Evolutionary conservation across 92 coral and sea anemone genomes (phyloP).

Genomic region (Isaurus tuberculatus): DNA sequence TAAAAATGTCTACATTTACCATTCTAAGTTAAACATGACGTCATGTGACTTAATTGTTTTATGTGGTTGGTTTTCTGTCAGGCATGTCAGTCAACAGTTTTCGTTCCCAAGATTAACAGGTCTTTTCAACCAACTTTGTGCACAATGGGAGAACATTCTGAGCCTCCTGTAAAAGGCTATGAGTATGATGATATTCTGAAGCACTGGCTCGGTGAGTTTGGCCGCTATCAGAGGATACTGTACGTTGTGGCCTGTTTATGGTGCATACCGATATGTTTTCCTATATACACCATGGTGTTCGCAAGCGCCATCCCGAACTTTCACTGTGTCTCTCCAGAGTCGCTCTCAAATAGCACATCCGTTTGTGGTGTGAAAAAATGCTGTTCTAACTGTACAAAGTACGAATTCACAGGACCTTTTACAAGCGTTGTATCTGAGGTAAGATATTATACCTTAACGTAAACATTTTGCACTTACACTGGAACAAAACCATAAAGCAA

Average conservation of each 20-base stretch:
- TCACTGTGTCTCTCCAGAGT: constrained; percentile 21
- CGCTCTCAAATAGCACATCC: not conserved
- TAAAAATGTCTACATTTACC: too few species aligned
- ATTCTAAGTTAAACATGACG: constrained; percentile 1
- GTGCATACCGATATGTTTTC: constrained; percentile 41
- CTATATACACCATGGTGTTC: constrained; percentile 42
- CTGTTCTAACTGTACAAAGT: constrained; percentile 68
- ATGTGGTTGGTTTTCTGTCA: not conserved
- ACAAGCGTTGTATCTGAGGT: constrained; percentile 91
- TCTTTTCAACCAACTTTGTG: not conserved
- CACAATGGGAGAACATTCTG: constrained; percentile 9
- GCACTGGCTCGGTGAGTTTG: constrained; percentile 38
- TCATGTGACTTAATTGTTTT: not conserved
- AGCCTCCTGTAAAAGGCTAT: not conserved
- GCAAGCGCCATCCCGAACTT: constrained; percentile 34
- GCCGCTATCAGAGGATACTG: constrained; percentile 35
- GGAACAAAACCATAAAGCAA: not conserved
- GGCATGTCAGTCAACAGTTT: not conserved
- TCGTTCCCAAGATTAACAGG: not conserved
- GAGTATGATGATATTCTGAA: constrained; percentile 34
- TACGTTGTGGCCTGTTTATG: constrained; percentile 35
- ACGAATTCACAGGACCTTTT: constrained; percentile 60
- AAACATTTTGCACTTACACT: not conserved
- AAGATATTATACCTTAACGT: too few species aligned
- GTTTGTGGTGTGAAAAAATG: constrained; percentile 50